phyloP scores from a whole-genome alignment of 2,888 invertebrate genomes.

The Eledona agricola region DNA sequence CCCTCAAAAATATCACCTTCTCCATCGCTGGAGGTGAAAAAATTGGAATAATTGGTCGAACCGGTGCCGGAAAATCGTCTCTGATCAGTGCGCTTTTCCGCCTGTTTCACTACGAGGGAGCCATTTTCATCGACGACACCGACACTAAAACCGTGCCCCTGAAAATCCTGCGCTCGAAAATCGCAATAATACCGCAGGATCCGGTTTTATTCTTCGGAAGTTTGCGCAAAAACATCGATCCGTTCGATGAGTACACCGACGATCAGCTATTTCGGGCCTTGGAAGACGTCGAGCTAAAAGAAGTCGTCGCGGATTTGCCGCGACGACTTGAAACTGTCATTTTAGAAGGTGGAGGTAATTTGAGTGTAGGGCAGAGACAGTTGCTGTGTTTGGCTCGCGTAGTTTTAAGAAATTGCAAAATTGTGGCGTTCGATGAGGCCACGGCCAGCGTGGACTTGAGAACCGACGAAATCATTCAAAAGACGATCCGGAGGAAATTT shows the following conservation, averaged over 20 bases:
- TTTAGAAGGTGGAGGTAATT: slow-evolving; percentile 36
- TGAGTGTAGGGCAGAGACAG: slow-evolving; percentile 66
- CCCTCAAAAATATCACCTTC: slow-evolving; percentile 75
- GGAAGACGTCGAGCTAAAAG: slow-evolving; percentile 69
- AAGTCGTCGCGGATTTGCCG: background rate
- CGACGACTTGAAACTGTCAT: slow-evolving; percentile 42
- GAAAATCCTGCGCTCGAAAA: slow-evolving; percentile 75
- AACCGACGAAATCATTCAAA: slow-evolving; percentile 65
- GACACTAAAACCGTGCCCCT: slow-evolving; percentile 74
- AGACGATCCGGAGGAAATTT: slow-evolving; percentile 64
- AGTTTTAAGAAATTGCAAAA: slow-evolving; percentile 61
- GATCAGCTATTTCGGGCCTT: slow-evolving; percentile 81
- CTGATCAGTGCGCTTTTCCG: slow-evolving; percentile 80
- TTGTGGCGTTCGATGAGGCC: slow-evolving; percentile 66
- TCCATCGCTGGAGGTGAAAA: slow-evolving; percentile 71
- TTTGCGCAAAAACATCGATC: slow-evolving; percentile 87
- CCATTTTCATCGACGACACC: slow-evolving; percentile 80
- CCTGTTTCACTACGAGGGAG: slow-evolving; percentile 77
- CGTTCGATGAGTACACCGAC: slow-evolving; percentile 81
- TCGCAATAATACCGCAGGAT: slow-evolving; percentile 86
- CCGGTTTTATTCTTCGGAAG: slow-evolving; percentile 86
- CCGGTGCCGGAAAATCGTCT: slow-evolving; percentile 56
- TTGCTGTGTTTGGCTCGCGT: slow-evolving; percentile 66
- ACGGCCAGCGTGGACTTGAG: slow-evolving; percentile 65
- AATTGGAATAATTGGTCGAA: slow-evolving; percentile 18